phyloP scores from a whole-genome alignment of 2,797 vertebrate species.

The Decapterus maruadsi region DNA sequence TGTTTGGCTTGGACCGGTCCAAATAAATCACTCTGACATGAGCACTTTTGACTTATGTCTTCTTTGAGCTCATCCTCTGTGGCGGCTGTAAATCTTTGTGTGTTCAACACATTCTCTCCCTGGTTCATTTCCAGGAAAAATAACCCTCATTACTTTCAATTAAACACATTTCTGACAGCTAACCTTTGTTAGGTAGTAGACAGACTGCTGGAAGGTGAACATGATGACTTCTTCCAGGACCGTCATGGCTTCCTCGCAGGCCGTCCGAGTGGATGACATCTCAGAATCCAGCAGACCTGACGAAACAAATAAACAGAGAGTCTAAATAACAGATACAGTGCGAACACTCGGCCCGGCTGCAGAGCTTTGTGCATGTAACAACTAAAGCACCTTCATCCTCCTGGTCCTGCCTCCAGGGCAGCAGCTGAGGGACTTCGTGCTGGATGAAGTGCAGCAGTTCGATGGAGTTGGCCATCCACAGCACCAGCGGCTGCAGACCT shows the following conservation, averaged over 20 bases:
- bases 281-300: conserved; percentile 77
- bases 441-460: conserved; percentile 88
- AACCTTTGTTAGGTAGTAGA: conserved; percentile 90
- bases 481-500: conserved; percentile 82
- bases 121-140: neutral
- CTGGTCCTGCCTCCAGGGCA: conserved; percentile 77
- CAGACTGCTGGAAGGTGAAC: conserved; percentile 90
- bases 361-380: neutral
- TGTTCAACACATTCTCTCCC: neutral
- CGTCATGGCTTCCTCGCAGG: conserved; percentile 89
- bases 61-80: neutral
- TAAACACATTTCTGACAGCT: conserved; percentile 15
- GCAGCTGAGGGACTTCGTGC: conserved; percentile 85
- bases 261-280: conserved; percentile 77
- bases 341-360: neutral
- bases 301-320: neutral
- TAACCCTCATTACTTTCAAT: too few relatives aligned
- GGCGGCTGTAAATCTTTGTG: neutral
- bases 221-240: conserved; percentile 90
- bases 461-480: conserved; percentile 89
- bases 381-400: conserved; percentile 65
- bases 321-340: neutral
- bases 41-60: neutral
- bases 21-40: neutral
- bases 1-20: neutral